phyloP scores from a whole-genome alignment of 2,888 invertebrate genomes.

The Pseudeuparius sepicola region DNA sequence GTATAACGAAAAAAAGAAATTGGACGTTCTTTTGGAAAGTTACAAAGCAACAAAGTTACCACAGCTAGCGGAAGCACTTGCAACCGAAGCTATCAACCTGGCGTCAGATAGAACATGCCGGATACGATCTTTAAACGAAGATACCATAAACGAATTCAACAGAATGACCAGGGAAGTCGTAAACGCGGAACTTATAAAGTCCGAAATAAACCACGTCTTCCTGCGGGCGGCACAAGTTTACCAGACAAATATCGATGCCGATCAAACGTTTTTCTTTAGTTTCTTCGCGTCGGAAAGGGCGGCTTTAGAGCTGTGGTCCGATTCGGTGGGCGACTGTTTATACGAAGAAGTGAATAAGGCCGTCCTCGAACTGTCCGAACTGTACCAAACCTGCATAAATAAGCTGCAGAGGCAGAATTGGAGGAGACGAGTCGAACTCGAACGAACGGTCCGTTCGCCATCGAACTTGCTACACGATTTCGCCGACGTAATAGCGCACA shows the following conservation, averaged over 20 bases:
- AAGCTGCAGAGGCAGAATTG: slow-evolving; percentile 45
- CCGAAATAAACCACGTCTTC: slow-evolving; percentile 66
- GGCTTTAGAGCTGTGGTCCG: slow-evolving; percentile 64
- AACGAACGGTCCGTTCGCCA: slow-evolving; percentile 39
- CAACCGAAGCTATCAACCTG: slow-evolving; percentile 57
- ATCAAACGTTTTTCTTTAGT: slow-evolving; percentile 49
- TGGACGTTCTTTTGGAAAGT: slow-evolving; percentile 31
- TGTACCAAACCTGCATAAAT: slow-evolving; percentile 55
- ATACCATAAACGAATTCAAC: slow-evolving; percentile 65
- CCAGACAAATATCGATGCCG: slow-evolving; percentile 44
- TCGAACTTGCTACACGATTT: slow-evolving; percentile 51
- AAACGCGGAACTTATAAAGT: slow-evolving; percentile 64
- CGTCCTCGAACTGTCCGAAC: slow-evolving; percentile 54
- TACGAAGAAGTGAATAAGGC: slow-evolving; percentile 63
- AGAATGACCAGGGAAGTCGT: slow-evolving; percentile 65
- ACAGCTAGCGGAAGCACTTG: slow-evolving; percentile 59
- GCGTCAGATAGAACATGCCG: slow-evolving; percentile 43
- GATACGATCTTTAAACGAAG: slow-evolving; percentile 46
- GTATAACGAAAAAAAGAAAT: slow-evolving; percentile 29
- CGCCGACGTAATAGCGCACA: slow-evolving; percentile 62
- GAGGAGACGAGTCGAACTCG: slow-evolving; percentile 41
- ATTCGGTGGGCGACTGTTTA: slow-evolving; percentile 60
- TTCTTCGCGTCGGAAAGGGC: slow-evolving; percentile 58
- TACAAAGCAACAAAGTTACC: slow-evolving; percentile 61
- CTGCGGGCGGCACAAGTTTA: slow-evolving; percentile 59